These are phyloP conservation scores for Perognathus longimembris DNA, from an alignment of 2,113 vertebrate species.

Conservation along the genomic window DNA sequence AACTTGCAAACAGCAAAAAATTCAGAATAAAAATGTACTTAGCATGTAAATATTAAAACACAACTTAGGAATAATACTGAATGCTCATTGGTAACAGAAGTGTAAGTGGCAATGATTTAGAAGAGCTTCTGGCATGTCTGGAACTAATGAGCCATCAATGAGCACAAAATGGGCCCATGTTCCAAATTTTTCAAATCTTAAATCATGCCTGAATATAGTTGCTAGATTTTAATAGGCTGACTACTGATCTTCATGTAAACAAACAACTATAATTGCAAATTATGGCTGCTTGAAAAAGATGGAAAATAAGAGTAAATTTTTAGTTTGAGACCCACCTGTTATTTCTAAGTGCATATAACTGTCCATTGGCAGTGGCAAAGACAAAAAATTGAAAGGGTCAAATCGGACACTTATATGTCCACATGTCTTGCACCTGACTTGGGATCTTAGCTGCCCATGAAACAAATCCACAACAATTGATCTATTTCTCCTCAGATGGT, in stretches of 20 bases:
- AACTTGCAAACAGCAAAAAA: constrained; percentile 50
- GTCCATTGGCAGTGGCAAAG: constrained; percentile 98
- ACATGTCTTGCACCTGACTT: constrained; percentile 99
- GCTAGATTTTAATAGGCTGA: constrained; percentile 25
- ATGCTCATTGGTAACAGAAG: background rate
- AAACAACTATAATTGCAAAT: constrained; percentile 43
- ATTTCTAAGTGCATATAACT: constrained; percentile 99
- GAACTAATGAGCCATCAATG: constrained; percentile 34
- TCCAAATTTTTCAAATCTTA: constrained; percentile 57
- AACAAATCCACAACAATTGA: constrained; percentile 99
- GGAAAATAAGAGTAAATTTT: constrained; percentile 44
- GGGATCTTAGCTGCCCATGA: constrained; percentile 98
- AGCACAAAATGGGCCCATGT: background rate
- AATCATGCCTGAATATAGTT: constrained; percentile 2
- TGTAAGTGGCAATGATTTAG: background rate
- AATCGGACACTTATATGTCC: constrained; percentile 98
- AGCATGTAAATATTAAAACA: constrained; percentile 5
- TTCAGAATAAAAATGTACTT: constrained; percentile 45
- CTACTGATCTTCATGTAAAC: constrained; percentile 20
- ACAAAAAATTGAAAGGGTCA: constrained; percentile 99
- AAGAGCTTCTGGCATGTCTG: constrained; percentile 37
- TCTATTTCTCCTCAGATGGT: constrained; percentile 96
- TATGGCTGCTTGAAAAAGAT: constrained; percentile 32
- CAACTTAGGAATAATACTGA: constrained; percentile 22
- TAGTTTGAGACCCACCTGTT: constrained; percentile 89